A percentile compares a stretch with the other conserved stretches of the same genome.
Conservation (phyloP, 2,113 vertebrate species). For the Lophius piscatorius region DNA sequence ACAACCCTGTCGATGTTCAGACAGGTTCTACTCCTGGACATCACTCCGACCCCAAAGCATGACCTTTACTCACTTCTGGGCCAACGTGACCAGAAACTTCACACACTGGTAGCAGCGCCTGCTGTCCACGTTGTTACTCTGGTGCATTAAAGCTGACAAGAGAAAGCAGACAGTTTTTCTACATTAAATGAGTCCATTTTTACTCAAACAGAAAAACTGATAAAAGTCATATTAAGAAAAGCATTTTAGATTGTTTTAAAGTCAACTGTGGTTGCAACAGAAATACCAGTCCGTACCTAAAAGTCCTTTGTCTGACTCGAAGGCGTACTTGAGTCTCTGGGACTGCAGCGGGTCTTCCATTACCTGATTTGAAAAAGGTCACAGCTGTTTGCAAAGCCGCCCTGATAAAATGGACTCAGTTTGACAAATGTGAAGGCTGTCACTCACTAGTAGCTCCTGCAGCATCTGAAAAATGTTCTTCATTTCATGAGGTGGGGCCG, state of each 20-base stretch:
- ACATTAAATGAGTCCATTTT: slow-evolving; percentile 1
- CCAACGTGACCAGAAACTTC: slow-evolving; percentile 96
- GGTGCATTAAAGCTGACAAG: slow-evolving; percentile 93
- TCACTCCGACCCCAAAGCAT: not conserved
- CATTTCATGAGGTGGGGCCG: slow-evolving; percentile 94
- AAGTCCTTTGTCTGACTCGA: slow-evolving; percentile 97
- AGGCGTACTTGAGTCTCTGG: slow-evolving; percentile 94
- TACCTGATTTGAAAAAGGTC: slow-evolving; percentile 76
- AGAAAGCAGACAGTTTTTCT: not conserved
- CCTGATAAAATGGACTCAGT: not conserved
- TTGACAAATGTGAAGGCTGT: not conserved
- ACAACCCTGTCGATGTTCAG: too few species aligned
- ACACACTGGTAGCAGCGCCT: slow-evolving; percentile 99
- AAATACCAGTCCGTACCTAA: too few species aligned
- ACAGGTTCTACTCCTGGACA: too few species aligned
- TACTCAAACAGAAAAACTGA: too few species aligned
- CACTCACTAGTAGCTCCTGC: slow-evolving; percentile 92
- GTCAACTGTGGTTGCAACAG: not conserved
- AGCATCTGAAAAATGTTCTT: slow-evolving; percentile 97
- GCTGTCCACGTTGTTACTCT: slow-evolving; percentile 98
- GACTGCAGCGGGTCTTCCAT: slow-evolving; percentile 94
- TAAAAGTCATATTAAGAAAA: too few species aligned
- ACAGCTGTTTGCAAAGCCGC: not conserved
- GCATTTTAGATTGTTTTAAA: not conserved
- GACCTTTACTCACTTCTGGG: slow-evolving; percentile 94